Evolutionary conservation across 2,113 vertebrate species (phyloP).

Genomic region (Cottus gobio): DNA sequence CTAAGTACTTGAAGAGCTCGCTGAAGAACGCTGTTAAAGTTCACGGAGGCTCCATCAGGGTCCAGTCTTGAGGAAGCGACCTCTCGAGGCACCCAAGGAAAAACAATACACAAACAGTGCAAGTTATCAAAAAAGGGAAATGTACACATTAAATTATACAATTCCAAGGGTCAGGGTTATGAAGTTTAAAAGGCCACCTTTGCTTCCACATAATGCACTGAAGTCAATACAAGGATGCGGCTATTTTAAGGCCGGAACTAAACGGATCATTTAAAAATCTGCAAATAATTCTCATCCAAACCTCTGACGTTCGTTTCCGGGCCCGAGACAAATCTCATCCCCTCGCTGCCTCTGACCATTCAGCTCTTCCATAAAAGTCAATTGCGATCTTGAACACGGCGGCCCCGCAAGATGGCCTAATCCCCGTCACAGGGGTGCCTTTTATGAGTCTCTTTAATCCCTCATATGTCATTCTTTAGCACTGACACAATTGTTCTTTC

Average conservation of each 20-base stretch:
- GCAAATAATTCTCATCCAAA: constrained; percentile 44
- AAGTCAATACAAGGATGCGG: constrained; percentile 2
- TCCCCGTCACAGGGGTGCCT: constrained; percentile 18
- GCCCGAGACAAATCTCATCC: constrained; percentile 28
- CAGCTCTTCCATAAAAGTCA: constrained; percentile 20
- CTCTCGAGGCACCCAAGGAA: background rate
- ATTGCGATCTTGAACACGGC: constrained; percentile 24
- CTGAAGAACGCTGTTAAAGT: background rate
- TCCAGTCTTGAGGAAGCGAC: background rate
- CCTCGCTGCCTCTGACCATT: background rate
- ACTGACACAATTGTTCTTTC: constrained; percentile 34
- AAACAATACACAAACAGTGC: background rate
- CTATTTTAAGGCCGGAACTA: constrained; percentile 47
- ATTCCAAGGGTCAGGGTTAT: background rate
- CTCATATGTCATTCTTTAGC: constrained; percentile 30
- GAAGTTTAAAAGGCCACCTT: background rate
- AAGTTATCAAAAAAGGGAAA: background rate
- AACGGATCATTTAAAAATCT: constrained; percentile 45
- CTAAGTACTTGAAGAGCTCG: background rate
- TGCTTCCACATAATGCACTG: background rate
- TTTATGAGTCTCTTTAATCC: constrained; percentile 50
- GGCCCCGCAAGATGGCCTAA: constrained; percentile 7
- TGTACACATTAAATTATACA: background rate
- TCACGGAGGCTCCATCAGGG: background rate
- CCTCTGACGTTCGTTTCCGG: constrained; percentile 31